Evolutionary conservation across 2,888 invertebrate genomes (phyloP).

Genomic region (Leptinotarsa tumamoca): DNA sequence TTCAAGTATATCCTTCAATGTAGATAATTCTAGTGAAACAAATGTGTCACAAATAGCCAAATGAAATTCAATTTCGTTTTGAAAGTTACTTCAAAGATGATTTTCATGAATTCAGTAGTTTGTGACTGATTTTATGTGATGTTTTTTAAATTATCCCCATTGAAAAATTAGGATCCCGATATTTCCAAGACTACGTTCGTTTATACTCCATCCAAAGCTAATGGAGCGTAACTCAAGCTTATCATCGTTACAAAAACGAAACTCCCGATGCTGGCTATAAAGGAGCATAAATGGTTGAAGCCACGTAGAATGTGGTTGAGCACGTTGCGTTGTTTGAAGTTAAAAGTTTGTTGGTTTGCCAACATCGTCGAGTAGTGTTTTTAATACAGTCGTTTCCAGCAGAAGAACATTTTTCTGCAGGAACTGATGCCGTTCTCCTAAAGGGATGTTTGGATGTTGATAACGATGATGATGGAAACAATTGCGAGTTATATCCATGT

Average conservation of each 20-base stretch:
- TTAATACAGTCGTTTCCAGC: constrained; percentile 3
- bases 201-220: constrained; percentile 38
- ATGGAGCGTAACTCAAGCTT: constrained; percentile 38
- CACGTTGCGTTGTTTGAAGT: constrained; percentile 1
- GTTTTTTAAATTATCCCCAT: too few species aligned
- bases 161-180: background rate
- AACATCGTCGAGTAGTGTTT: constrained; percentile 9
- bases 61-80: too few species aligned
- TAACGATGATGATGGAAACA: too few species aligned
- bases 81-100: too few species aligned
- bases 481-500: too few species aligned
- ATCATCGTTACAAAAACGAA: constrained; percentile 37
- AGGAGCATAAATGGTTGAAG: constrained; percentile 20
- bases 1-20: too few species aligned
- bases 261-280: constrained; percentile 31
- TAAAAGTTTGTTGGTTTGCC: constrained; percentile 7
- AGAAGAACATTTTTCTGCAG: background rate
- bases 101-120: too few species aligned
- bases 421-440: background rate
- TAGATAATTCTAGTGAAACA: too few species aligned
- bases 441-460: background rate
- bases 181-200: constrained; percentile 25
- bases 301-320: background rate
- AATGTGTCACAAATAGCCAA: too few species aligned
- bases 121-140: too few species aligned